Evolutionary conservation across 1,140 invertebrate genomes (phyloP), one percentile per base, ranked within the genome.

Genomic region (Aphidius gifuensis): DNA sequence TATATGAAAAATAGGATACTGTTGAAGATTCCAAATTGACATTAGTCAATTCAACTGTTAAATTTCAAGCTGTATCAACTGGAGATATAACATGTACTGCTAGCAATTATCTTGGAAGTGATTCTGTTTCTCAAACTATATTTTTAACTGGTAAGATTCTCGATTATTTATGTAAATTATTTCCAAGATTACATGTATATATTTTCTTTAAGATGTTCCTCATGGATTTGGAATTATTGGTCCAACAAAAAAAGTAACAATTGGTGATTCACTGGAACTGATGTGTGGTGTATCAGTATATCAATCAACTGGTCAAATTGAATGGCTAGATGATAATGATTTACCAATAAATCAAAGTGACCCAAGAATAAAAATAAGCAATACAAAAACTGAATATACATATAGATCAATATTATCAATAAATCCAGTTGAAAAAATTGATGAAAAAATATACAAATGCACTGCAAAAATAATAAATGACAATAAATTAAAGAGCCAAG

Each of bases 201-300:
- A 32, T 65, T 53, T 62, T 77, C 79, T 83, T 71, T 71, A 79
- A 47, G 65, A 70, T 38, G 63, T 76, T 56, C 73, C 72, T 11
- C 80, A 78, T 23, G 76, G 75, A 38, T 74, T 84, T 51, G 75
- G 73, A n/a, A 71, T 77, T 46, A 71, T 80, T 11, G 71, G 74
- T 48, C 72, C 56, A 62, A 71, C 69, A n/a, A 64, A 73, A 46
- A 74, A 55, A 44, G 40, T 86, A 9, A 80, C 83, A 2, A 73
- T 69, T 39, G 84, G 83, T 2, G 86, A 88, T 62, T 66, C 82
- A 50, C 50, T 85, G 5, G 73, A 67, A 38, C 56, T 87, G 3
- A 80, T 73, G 6, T 88, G 86, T 68, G 82, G 78, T 5, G 85
- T 82, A 4, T 80, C 84, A 3, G 72, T 81, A 38, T 84, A 85